phyloP scores from a whole-genome alignment of 2,797 vertebrate genomes.

The Melopsittacus undulatus region DNA sequence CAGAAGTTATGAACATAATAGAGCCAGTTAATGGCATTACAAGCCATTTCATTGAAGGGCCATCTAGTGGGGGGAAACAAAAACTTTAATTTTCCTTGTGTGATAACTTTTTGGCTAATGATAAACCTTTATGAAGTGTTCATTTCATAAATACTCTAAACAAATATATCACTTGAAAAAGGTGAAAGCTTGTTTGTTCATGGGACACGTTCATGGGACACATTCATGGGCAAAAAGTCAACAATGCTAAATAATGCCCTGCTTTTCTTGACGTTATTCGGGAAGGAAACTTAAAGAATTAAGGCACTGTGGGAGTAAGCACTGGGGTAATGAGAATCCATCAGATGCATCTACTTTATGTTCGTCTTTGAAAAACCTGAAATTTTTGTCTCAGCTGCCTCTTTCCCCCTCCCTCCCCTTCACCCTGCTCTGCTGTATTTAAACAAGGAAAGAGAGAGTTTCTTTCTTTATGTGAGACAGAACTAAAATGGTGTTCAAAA shows the following conservation, averaged over 20 bases:
- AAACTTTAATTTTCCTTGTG: not conserved
- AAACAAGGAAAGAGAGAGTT: not conserved
- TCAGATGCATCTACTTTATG: not conserved
- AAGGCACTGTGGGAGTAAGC: fast-evolving
- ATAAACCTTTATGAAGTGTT: not conserved
- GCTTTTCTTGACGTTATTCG: not conserved
- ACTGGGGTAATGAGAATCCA: not conserved
- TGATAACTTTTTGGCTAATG: not conserved
- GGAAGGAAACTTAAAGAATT: not conserved
- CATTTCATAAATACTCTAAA: not conserved
- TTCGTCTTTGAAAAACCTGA: not conserved
- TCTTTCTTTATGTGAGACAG: not conserved
- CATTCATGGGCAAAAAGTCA: not conserved
- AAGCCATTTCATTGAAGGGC: not conserved
- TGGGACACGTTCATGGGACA: not conserved
- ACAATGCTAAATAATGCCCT: not conserved
- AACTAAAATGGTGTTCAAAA: not conserved
- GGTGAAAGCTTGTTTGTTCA: not conserved
- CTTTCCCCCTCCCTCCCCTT: not conserved
- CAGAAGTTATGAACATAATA: not conserved
- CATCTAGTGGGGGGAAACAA: not conserved
- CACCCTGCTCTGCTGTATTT: not conserved
- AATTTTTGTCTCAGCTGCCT: not conserved
- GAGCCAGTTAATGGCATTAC: not conserved
- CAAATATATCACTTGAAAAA: not conserved